These are phyloP conservation scores for Forbesichthys papilliferus DNA, from an alignment of 2,113 vertebrate species.

Conservation along the genomic window DNA sequence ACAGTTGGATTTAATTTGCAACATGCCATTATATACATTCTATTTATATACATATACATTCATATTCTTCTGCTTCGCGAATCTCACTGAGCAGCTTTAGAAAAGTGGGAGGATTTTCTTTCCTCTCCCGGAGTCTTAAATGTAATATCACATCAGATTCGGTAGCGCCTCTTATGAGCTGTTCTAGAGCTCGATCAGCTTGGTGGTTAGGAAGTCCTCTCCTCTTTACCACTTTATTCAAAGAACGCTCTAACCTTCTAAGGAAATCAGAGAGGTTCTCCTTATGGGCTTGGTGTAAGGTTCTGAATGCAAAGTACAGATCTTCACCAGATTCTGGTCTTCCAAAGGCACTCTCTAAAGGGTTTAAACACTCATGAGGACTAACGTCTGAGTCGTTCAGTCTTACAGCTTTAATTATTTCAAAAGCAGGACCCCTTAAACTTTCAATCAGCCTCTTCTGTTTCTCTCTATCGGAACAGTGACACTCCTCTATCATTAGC, in stretches of 20 bases:
- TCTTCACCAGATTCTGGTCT: not conserved
- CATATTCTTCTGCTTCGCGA: not conserved
- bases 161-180: too few relatives aligned
- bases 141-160: not conserved
- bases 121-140: not conserved
- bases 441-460: slow-evolving; percentile 17
- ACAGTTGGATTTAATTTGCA: not conserved
- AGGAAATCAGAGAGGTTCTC: too few relatives aligned
- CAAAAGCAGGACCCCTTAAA: slow-evolving; percentile 23
- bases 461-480: slow-evolving; percentile 5
- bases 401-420: slow-evolving; percentile 1
- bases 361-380: slow-evolving; percentile 5
- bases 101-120: not conserved
- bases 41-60: too few relatives aligned
- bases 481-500: slow-evolving; percentile 15
- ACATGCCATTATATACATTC: too few relatives aligned
- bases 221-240: too few relatives aligned
- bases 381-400: too few relatives aligned
- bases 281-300: too few relatives aligned
- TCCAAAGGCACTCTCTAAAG: slow-evolving; percentile 18
- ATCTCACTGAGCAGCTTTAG: not conserved
- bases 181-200: not conserved
- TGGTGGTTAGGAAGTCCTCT: too few relatives aligned
- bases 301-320: too few relatives aligned
- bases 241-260: too few relatives aligned